Base-by-base conservation (phyloP, 1,140 invertebrate species). In the Drosophila saltans region DNA sequence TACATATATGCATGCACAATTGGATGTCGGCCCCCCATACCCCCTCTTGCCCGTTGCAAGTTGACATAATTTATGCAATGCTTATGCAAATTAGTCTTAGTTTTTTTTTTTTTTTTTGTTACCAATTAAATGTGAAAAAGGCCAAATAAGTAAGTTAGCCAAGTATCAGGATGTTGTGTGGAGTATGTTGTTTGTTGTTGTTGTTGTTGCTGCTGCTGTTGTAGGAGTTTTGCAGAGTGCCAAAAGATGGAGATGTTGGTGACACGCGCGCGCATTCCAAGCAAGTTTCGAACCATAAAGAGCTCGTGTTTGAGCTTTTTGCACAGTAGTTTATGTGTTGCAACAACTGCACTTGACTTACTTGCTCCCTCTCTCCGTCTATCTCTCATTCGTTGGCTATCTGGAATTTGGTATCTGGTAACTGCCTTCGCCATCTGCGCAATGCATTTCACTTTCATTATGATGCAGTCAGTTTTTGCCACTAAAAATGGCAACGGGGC, bases 401-500 rank as follows among this genome's bases (percentile, higher is more conserved):
- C 33, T 75, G 66, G 74, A 59, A 61, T 75, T 56, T 75, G 66
- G 82, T 76, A 79, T 79, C 79, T 83, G 80, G 72, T 75, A 86
- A 81, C 73, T 80, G 82, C 65, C 81, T 80, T 72, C 58, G 81
- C 81, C 81, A 86, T 86, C 82, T 82, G 84, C 84, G 83, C 83
- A 88, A 88, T 88, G 83, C 83, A 88, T 88, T 88, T 88, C 83
- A 88, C 83, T 88, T 88, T 88, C 83, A 88, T 89, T 88, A 88
- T 88, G 83, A 88, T 88, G 83, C 83, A 88, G 84, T 88, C 83
- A 85, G 80, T 86, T 86, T 86, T 83, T 86, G 83, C 80, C 83
- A 89, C 84, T 89, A 88, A 88, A 88, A 88, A 88, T 89, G 83
- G 84, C 83, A 80, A 73, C 76, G 78, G 78, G 80, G 67, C 80